These are phyloP conservation scores for Melitaea athalia DNA, from an alignment of 2,888 invertebrate species.

Conservation along the genomic window DNA sequence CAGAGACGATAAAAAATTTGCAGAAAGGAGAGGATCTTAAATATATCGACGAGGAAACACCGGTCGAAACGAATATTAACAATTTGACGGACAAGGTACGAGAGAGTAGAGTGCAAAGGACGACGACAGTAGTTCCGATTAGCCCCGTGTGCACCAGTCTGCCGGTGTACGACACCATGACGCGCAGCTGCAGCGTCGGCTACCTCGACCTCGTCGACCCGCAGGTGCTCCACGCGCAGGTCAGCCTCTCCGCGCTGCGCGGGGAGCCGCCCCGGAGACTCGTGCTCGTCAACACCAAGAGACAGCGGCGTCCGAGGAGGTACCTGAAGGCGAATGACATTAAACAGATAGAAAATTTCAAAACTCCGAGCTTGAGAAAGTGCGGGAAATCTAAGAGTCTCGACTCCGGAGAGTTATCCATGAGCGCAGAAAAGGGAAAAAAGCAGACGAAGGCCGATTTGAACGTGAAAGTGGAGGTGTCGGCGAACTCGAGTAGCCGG, in stretches of 20 bases:
- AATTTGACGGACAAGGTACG: slow-evolving; percentile 57
- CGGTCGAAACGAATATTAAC: slow-evolving; percentile 56
- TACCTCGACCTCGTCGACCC: slow-evolving; percentile 92
- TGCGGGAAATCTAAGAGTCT: slow-evolving; percentile 92
- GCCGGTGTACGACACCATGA: slow-evolving; percentile 85
- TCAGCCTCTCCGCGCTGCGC: slow-evolving; percentile 86
- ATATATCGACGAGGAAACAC: slow-evolving; percentile 87
- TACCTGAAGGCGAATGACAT: slow-evolving; percentile 61
- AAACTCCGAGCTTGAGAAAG: slow-evolving; percentile 82
- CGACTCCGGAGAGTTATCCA: slow-evolving; percentile 91
- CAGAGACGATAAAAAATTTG: slow-evolving; percentile 58
- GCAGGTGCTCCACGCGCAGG: slow-evolving; percentile 88
- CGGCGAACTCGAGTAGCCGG: slow-evolving; percentile 53
- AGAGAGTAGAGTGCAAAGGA: slow-evolving; percentile 61
- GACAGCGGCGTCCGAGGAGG: slow-evolving; percentile 71
- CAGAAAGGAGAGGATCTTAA: slow-evolving; percentile 84
- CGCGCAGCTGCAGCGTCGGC: slow-evolving; percentile 93
- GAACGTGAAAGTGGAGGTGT: slow-evolving; percentile 42
- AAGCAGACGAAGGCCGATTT: slow-evolving; percentile 47
- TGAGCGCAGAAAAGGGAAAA: slow-evolving; percentile 75
- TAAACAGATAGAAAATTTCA: slow-evolving; percentile 51
- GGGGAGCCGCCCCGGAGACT: slow-evolving; percentile 90
- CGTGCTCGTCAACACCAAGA: slow-evolving; percentile 87
- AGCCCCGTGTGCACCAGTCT: slow-evolving; percentile 80
- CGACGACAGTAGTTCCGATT: slow-evolving; percentile 85